phyloP scores from a whole-genome alignment of 2,113 vertebrate genomes.

The Otolemur garnettii region DNA sequence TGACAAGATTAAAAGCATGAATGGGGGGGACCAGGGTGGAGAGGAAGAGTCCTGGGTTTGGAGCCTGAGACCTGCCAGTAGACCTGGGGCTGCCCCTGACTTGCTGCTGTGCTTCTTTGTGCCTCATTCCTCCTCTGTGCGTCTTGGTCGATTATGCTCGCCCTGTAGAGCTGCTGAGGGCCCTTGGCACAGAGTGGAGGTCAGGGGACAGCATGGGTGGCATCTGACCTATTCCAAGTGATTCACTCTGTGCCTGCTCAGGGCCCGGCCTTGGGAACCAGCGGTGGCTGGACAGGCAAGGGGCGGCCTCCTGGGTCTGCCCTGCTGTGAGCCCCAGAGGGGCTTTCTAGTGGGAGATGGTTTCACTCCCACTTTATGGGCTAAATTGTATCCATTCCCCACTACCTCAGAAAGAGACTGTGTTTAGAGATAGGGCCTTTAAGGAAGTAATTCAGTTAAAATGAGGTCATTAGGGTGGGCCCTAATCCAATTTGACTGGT shows the following conservation, averaged over 20 bases:
- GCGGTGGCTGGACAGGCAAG: accelerated
- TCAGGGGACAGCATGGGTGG: not conserved
- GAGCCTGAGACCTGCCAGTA: too few species aligned
- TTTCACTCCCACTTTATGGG: not conserved
- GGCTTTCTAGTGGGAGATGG: not conserved
- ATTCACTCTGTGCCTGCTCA: not conserved
- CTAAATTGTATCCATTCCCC: not conserved
- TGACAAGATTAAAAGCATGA: not conserved
- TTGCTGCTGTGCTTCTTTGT: not conserved
- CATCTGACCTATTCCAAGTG: not conserved
- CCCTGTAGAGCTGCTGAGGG: not conserved
- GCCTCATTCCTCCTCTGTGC: not conserved
- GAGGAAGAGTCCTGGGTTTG: not conserved
- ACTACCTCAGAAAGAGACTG: not conserved
- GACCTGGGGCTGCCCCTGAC: not conserved
- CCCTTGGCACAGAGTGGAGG: not conserved
- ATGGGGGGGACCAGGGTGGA: accelerated
- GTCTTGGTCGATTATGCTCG: not conserved
- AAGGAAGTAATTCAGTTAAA: not conserved
- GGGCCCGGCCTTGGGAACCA: not conserved
- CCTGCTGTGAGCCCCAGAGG: not conserved
- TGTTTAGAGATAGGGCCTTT: not conserved
- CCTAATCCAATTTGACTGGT: not conserved
- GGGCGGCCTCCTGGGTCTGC: not conserved
- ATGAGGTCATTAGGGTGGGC: not conserved